Evolutionary conservation across 2,888 invertebrate genomes (phyloP), one percentile per base, ranked within the genome.

Genomic region (Molorchus minor): DNA sequence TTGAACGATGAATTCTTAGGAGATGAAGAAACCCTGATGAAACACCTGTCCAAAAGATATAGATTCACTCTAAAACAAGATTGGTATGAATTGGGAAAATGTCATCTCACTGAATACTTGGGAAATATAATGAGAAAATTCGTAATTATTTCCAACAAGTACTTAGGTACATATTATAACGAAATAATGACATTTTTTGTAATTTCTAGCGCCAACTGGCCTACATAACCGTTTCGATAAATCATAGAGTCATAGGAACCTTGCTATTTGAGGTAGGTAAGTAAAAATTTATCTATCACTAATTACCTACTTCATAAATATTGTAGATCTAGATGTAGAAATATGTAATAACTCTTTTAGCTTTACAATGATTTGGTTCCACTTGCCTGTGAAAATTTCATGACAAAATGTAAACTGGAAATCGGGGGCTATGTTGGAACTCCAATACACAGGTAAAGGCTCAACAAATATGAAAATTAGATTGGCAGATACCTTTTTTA

Each of bases 331-430:
- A n/a, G n/a, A n/a, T n/a, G n/a, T n/a, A n/a, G n/a, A n/a, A n/a
- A n/a, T n/a, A n/a, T n/a, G n/a, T n/a, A n/a, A n/a, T n/a, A n/a
- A 5, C n/a, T 12, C 49, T 61, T 80, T 25, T 67, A 87, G 87
- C 75, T 88, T 7, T 88, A 85, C 71, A 75, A 82, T 4, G 87
- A 88, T 70, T 69, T 86, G 57, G 82, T 85, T 1, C 88, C 88
- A 1, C 69, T 76, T 29, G 86, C 87, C 0, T 84, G 85, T 64
- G 82, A 83, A 49, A 84, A 85, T 67, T 88, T 88, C 69, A 72
- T 86, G 17, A 83, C 83, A 13, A 80, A 85, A 15, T 87, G 87
- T 71, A 79, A 78, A 36, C 20, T 51, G 38, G 80, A 67, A 40
- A 79, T 68, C 30, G 81, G 82, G 3, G 85, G 86, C 4, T 87